Evolutionary conservation across 2,113 vertebrate genomes (phyloP).

Genomic region (Cettia cetti): DNA sequence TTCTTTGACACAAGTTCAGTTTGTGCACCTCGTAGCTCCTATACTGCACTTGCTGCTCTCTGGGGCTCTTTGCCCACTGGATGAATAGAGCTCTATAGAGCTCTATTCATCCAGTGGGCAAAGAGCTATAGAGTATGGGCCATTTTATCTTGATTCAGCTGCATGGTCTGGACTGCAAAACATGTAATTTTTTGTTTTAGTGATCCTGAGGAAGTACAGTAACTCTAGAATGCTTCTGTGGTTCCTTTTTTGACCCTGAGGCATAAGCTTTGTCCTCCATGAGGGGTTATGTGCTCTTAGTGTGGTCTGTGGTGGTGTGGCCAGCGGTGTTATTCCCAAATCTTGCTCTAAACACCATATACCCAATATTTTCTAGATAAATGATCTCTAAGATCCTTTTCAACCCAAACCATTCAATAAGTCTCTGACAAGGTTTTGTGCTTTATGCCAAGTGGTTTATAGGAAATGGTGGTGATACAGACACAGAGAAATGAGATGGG

Average conservation of each 20-base stretch:
- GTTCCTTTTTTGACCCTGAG: not conserved
- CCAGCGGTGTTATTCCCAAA: not conserved
- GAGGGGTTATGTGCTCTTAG: not conserved
- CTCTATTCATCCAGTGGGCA: too few species aligned
- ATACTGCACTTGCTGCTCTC: accelerated
- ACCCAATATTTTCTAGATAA: not conserved
- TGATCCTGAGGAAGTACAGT: not conserved
- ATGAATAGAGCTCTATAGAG: not conserved
- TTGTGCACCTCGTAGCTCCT: not conserved
- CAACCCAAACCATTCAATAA: not conserved
- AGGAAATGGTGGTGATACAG: not conserved
- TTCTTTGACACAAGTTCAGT: not conserved
- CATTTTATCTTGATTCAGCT: not conserved
- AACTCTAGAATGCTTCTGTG: not conserved
- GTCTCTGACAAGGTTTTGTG: not conserved
- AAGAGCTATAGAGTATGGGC: too few species aligned
- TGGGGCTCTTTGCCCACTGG: not conserved
- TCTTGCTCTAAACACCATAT: not conserved
- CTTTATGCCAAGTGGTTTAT: not conserved
- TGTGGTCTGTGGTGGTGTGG: not conserved
- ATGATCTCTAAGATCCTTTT: not conserved
- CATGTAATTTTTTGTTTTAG: not conserved
- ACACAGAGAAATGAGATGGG: not conserved
- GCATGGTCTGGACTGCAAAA: not conserved
- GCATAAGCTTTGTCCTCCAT: not conserved